A percentile compares a stretch with the other conserved stretches of the same genome.
Evolutionary conservation across 2,797 vertebrate species (phyloP).

Genomic region (Muscicapa striata): DNA sequence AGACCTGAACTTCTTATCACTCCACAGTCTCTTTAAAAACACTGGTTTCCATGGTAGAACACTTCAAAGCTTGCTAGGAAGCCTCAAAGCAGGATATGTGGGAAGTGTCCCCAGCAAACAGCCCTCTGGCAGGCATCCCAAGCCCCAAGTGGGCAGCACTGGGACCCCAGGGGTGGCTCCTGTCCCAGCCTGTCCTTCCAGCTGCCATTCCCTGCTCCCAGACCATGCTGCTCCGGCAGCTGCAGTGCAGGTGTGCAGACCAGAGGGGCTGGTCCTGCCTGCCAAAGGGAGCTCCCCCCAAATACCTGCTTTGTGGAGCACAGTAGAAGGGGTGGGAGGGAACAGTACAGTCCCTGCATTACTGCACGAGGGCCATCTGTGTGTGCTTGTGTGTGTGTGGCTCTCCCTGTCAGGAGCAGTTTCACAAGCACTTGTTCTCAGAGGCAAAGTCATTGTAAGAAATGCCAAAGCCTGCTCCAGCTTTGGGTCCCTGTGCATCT

Average conservation of each 20-base stretch:
- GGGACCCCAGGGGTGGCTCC: fast-evolving
- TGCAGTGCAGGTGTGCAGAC: fast-evolving
- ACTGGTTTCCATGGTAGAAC: not conserved
- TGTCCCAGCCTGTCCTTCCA: not conserved
- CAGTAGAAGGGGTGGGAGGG: not conserved
- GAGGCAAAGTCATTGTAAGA: not conserved
- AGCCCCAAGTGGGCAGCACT: not conserved
- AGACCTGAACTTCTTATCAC: not conserved
- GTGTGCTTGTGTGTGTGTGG: fast-evolving
- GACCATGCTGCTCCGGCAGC: fast-evolving
- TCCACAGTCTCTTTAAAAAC: not conserved
- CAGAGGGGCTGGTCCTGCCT: not conserved
- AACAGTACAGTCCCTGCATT: not conserved
- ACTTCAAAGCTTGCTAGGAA: not conserved
- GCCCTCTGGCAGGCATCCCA: fast-evolving
- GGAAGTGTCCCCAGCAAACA: not conserved
- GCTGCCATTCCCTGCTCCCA: not conserved
- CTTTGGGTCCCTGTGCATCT: not conserved
- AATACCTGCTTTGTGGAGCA: fast-evolving
- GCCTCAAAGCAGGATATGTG: not conserved
- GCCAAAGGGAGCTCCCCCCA: not conserved
- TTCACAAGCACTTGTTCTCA: not conserved
- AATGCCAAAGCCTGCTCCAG: not conserved
- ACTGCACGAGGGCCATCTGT: not conserved
- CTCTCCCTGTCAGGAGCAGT: not conserved